Conservation (phyloP, 30 jellyfish, hydroid and myxozoan species). For the Pelagia noctiluca region DNA sequence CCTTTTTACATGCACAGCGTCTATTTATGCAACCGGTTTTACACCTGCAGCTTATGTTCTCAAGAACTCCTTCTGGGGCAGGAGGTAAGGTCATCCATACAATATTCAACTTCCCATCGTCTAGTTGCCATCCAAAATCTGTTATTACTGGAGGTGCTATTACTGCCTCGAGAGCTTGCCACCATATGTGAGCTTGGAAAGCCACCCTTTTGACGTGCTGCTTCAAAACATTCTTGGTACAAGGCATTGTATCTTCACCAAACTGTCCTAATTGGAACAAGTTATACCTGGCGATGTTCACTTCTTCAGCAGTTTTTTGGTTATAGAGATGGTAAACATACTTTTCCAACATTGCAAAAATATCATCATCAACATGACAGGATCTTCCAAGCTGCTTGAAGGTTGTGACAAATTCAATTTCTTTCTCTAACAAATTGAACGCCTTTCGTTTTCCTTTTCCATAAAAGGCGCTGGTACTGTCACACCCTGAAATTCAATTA, state of each 20-base stretch:
- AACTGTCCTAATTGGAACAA: slow-evolving; percentile 10
- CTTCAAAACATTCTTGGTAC: slow-evolving; percentile 12
- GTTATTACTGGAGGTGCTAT: neutral
- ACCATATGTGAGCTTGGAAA: slow-evolving; percentile 6
- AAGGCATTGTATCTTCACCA: slow-evolving; percentile 22
- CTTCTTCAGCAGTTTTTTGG: slow-evolving; percentile 16
- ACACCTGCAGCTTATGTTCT: slow-evolving; percentile 16
- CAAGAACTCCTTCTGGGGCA: slow-evolving; percentile 28
- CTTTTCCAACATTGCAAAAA: neutral
- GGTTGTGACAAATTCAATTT: neutral
- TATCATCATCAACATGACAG: slow-evolving; percentile 6
- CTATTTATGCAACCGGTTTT: slow-evolving; percentile 11
- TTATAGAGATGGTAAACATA: no score
- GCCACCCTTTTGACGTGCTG: slow-evolving; percentile 28
- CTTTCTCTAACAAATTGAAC: slow-evolving; percentile 12
- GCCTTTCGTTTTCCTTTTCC: slow-evolving; percentile 32
- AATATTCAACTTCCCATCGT: slow-evolving; percentile 12
- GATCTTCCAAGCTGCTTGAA: slow-evolving; percentile 25
- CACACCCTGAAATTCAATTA: slow-evolving; percentile 59
- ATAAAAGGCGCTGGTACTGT: slow-evolving; percentile 34
- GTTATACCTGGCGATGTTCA: slow-evolving; percentile 5
- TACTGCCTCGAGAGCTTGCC: slow-evolving; percentile 14
- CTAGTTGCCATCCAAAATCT: slow-evolving; percentile 8
- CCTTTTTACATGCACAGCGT: slow-evolving; percentile 23
- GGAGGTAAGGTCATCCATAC: slow-evolving; percentile 37